Evolutionary conservation across 2,797 vertebrate species (phyloP).

Genomic region (Danio choprae): DNA sequence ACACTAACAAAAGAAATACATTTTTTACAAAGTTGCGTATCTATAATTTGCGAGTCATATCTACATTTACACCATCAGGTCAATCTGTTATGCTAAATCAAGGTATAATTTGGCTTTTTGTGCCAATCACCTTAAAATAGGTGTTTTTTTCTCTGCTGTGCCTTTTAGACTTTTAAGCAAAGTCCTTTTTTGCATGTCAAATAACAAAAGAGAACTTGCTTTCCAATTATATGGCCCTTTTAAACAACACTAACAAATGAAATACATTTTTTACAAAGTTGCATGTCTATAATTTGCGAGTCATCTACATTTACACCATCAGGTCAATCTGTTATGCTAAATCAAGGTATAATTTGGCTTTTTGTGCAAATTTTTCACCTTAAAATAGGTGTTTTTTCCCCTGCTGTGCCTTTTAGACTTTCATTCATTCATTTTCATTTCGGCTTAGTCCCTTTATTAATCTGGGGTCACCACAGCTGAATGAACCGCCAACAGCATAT

Average conservation of each 20-base stretch:
- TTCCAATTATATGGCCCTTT: neutral
- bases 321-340: neutral
- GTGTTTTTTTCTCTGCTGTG: neutral
- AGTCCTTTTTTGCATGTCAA: slow-evolving; percentile 9
- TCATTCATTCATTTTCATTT: no score
- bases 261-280: no score
- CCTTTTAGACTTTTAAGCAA: slow-evolving; percentile 15
- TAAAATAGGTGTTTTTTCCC: neutral
- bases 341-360: slow-evolving; percentile 3
- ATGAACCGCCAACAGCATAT: no score
- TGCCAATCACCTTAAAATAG: neutral
- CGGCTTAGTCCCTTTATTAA: no score
- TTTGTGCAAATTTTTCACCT: neutral
- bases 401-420: neutral
- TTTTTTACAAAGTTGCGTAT: no score
- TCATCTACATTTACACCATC: neutral
- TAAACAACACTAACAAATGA: no score
- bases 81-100: neutral
- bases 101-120: neutral
- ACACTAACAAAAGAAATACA: no score
- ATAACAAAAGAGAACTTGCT: neutral
- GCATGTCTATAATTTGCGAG: neutral
- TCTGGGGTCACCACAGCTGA: no score
- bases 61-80: neutral
- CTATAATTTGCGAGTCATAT: neutral